Evolutionary conservation across 2,113 vertebrate species (phyloP).

Genomic region (Corydoras sp.): DNA sequence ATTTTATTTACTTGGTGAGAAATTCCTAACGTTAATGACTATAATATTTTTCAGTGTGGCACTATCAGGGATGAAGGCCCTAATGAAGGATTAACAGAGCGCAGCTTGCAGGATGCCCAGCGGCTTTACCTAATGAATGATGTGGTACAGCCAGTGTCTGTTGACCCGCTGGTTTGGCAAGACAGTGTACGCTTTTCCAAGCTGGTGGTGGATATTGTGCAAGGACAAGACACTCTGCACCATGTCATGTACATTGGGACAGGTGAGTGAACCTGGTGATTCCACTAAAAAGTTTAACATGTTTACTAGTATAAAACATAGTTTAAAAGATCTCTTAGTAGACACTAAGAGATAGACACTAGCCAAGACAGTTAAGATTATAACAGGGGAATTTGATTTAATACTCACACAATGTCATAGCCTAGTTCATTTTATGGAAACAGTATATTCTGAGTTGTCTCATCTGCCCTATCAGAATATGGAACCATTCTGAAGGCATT

Average conservation of each 20-base stretch:
- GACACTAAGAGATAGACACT: too few species aligned
- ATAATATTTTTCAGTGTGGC: constrained; percentile 73
- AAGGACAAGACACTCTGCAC: constrained; percentile 75
- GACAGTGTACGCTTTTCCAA: constrained; percentile 91
- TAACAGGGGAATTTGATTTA: too few species aligned
- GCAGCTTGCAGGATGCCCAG: constrained; percentile 94
- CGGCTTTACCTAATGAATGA: constrained; percentile 95
- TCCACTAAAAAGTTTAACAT: too few species aligned
- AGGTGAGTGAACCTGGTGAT: constrained; percentile 60
- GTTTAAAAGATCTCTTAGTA: too few species aligned
- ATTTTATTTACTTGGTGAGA: too few species aligned
- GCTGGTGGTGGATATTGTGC: constrained; percentile 76
- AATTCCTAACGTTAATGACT: neutral
- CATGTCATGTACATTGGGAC: constrained; percentile 97
- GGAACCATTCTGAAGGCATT: constrained; percentile 94
- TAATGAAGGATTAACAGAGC: constrained; percentile 88
- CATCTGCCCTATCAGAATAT: constrained; percentile 69
- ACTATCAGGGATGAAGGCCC: constrained; percentile 81
- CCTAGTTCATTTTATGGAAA: neutral
- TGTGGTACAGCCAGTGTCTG: constrained; percentile 87
- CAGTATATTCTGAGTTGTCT: neutral
- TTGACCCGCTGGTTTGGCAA: constrained; percentile 88
- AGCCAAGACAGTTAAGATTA: too few species aligned
- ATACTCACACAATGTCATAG: neutral
- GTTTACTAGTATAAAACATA: too few species aligned